Conservation (phyloP, 2,113 vertebrate species). For the human (Homo sapiens) region GRCh38 chr15:69517001-69517500, state of each 20-base stretch:
- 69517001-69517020: neutral
- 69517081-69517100: neutral
- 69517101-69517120: conserved; percentile 34
- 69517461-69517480: conserved; percentile 80
- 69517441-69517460: conserved; percentile 87
- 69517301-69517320: neutral
- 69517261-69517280: neutral
- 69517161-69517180: conserved; percentile 66
- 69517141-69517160: conserved; percentile 48
- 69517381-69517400: conserved; percentile 84
- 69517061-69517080: neutral
- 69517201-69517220: conserved; percentile 78
- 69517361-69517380: conserved; percentile 83
- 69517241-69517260: neutral
- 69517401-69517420: conserved; percentile 71
- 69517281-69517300: conserved; percentile 31
- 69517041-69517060: neutral
- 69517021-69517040: neutral
- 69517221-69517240: conserved; percentile 75
- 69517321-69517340: neutral
- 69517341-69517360: conserved; percentile 77
- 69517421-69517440: conserved; percentile 80
- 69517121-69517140: neutral
- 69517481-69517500: neutral
- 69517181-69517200: conserved; percentile 73